Evolutionary conservation across 2,113 vertebrate genomes (phyloP).

Genomic region (Meles meles): DNA sequence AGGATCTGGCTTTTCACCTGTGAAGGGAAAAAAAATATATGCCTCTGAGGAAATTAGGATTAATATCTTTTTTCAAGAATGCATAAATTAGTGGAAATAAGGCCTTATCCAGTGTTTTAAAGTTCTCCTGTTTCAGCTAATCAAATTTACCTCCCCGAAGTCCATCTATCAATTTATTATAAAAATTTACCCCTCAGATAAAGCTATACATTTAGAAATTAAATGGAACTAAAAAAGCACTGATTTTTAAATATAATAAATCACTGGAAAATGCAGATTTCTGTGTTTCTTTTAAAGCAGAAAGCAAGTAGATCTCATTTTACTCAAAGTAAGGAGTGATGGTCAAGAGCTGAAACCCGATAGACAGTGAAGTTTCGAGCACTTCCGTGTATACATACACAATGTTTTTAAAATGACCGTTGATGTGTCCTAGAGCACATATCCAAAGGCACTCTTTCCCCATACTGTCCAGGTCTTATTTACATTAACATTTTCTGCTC

Average conservation of each 20-base stretch:
- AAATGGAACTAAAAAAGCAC: neutral
- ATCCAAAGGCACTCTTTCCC: neutral
- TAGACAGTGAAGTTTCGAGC: neutral
- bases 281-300: slow-evolving; percentile 28
- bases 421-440: neutral
- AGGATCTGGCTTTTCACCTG: slow-evolving; percentile 98
- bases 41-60: slow-evolving; percentile 18
- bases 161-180: neutral
- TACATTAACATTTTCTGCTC: neutral
- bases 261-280: neutral
- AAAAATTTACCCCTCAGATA: slow-evolving; percentile 1
- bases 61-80: slow-evolving; percentile 15
- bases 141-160: slow-evolving; percentile 30
- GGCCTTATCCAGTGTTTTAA: neutral
- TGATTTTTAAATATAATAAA: slow-evolving; percentile 49
- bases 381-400: neutral
- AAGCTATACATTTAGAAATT: slow-evolving; percentile 33
- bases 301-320: slow-evolving; percentile 31
- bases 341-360: neutral
- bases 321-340: neutral
- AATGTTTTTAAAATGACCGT: neutral
- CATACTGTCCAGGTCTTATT: neutral
- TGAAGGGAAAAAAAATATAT: slow-evolving; percentile 41
- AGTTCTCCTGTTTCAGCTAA: slow-evolving; percentile 17
- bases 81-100: neutral